phyloP scores from a whole-genome alignment of 2,888 invertebrate genomes.

The Morpho achilles region DNA sequence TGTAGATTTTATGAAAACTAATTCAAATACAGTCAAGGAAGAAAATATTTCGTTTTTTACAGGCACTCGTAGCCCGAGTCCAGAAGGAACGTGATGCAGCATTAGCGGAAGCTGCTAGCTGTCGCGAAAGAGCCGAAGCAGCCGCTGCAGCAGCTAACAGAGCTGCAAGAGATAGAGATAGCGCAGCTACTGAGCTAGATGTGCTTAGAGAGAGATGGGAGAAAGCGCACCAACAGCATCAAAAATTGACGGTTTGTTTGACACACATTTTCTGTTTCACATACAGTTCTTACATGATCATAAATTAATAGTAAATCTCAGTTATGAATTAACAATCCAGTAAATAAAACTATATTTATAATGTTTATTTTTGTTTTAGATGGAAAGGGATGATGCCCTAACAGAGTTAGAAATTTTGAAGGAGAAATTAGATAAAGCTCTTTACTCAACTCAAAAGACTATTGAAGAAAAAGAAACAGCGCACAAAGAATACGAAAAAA shows the following conservation, averaged over 20 bases:
- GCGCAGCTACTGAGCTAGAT: conserved; percentile 90
- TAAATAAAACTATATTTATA: not conserved
- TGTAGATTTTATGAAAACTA: no score
- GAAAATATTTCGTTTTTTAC: conserved; percentile 33
- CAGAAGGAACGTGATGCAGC: conserved; percentile 94
- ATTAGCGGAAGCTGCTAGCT: conserved; percentile 88
- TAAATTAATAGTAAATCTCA: no score
- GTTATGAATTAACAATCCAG: not conserved
- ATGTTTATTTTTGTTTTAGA: conserved; percentile 63
- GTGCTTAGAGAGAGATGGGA: conserved; percentile 93
- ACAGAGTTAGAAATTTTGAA: conserved; percentile 92
- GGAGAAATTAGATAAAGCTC: conserved; percentile 93
- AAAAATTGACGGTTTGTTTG: conserved; percentile 85
- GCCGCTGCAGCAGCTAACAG: conserved; percentile 90
- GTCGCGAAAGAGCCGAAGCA: conserved; percentile 90
- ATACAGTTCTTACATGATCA: no score
- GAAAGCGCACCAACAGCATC: conserved; percentile 89
- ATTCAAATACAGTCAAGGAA: no score
- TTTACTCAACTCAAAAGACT: conserved; percentile 89
- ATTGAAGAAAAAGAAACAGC: conserved; percentile 92
- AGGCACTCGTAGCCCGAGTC: conserved; percentile 86
- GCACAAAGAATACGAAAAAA: conserved; percentile 94
- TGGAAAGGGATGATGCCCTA: conserved; percentile 91
- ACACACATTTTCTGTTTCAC: no score
- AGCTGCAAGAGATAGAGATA: conserved; percentile 91